Base-by-base conservation (phyloP, 2,113 vertebrate genomes). In the Oryzias celebensis region DNA sequence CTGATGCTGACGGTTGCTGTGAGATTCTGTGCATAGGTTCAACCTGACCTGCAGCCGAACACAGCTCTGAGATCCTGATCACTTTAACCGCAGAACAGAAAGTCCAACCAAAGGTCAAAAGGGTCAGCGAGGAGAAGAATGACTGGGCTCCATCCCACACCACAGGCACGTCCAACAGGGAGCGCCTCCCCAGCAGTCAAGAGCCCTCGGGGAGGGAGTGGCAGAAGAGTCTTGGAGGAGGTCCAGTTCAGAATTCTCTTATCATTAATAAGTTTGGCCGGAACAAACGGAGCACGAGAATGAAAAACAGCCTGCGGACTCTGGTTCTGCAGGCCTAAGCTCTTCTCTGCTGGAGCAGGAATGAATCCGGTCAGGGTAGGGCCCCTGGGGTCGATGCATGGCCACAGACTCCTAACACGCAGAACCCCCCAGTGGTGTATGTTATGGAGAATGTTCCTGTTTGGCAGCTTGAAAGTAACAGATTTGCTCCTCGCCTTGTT, bases 1-100 rank as follows among this genome's bases (percentile, higher is more conserved):
- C 58, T 16, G 10, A 48, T 22, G 20, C 65, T 86, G 50, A 63
- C 85, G 68, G 3, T 75, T 75, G 52, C 68, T 79, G 87, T 64
- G 80, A 88, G 80, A 89, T 90, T 90, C 83, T 78, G 65, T 83
- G 65, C 68, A 49, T 26, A 31, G 42, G 17, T 18, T 36, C 36
- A 8, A 36, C 36, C 8, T 3, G 36, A 36, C 36, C 36, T 36
- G 31, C 31, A 10, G 31, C 31, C 10, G 31, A 31, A 36, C 7
- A 10, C 31, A 10, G 28, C 28, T 6, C 26, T 28, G 26, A 28
- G 26, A 4, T 28, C 31, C 31, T 8, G 31, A 8, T 36, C 36
- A 12, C 36, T 10, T 12, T 12, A 36, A 36, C 36, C 10, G 36
- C 36, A 36, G 36, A 8, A 10, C 36, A 2, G 36, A 36, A 12